Base-by-base conservation (phyloP, 2,888 invertebrate species). In the Tipula confusa region DNA sequence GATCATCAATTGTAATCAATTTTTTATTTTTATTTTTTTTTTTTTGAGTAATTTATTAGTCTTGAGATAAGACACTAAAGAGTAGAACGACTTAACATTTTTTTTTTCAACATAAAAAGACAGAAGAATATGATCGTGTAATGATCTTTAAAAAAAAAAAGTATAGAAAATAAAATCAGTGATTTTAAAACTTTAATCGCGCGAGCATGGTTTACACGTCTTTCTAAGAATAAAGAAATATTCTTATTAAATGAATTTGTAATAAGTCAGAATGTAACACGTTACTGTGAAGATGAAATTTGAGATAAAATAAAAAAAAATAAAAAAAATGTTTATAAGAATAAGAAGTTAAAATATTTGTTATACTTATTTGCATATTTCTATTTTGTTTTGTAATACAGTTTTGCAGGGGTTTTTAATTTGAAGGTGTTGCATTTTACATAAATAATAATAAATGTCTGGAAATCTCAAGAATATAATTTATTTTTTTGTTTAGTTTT, bases 251-350 rank as follows among this genome's bases (percentile, higher is more conserved):
- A 64, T 48, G 48, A 48, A 48, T 48, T 48, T 48, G 48, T 48
- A 48, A 48, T 64, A 64, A 64, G 64, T 64, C 64, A 80, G 80
- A 80, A 80, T 80, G 80, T 80, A 80, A 80, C 80, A 80, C 80
- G 80, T 80, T 80, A 80, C 80, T 80, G 80, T 80, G 80, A 80
- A 80, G 80, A 80, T 80, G 80, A 80, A 80, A 80, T 80, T 80
- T 80, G 80, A 80, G 80, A 80, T 80, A 29, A 29, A 29, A 7
- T 80, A 18, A 64, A 24, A 64, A 43, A 43, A 38, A 38, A 48
- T 48, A 48, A 48, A 48, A 48, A 48, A 48, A 48, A 64, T 48
- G 24, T 18, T 64, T 64, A 11, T 64, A 24, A 64, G 24, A 64
- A 64, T 64, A 64, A 64, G 64, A 64, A 64, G 64, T 64, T 64